Evolutionary conservation across 2,113 vertebrate genomes (phyloP), one percentile per base, ranked within the genome.

Genomic region (Microtus oregoni): DNA sequence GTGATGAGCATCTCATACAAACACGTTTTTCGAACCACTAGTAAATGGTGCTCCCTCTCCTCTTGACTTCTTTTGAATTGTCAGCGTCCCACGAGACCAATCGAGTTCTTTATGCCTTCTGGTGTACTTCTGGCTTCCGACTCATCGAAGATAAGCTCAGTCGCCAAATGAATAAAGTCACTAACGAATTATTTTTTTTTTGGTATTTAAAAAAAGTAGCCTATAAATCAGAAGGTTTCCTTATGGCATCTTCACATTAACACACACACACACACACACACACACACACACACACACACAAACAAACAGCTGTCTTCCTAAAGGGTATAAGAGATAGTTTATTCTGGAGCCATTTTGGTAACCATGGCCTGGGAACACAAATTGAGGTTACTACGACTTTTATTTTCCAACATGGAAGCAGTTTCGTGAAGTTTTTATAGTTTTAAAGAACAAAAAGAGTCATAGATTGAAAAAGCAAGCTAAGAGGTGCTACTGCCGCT

Each of bases 401-500:
- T 85, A 10, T 85, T 7, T 61, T 83, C 55, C n/a, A 61, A 41
- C 3, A 83, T 83, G 4, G 8, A 10, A 41, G 26, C 28, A 63
- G 55, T 41, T 85, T 41, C 24, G 17, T 41, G 22, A 83, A 26
- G 4, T 15, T 61, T 63, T 65, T 83, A 22, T 41, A 28, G 13
- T 44, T 65, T 41, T 44, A 83, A 63, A 83, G 38, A 44, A 44
- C n/a, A 17, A 83, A 41, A 58, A 58, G 20, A 20, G 58, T 58
- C 58, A 20, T 20, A 58, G 58, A 58, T 20, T 58, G 96, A 96
- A 95, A 97, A 55, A 98, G 98, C 98, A 98, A 98, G 98, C 90
- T 94, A 90, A 97, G 98, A 98, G 98, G 97, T 94, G 97, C 96
- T 75, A 98, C 96, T 97, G 97, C 96, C 96, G 96, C 93, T 98